These are phyloP conservation scores for Ceyx melanurus DNA, from an alignment of 2,113 vertebrate genomes.

Conservation along the genomic window DNA sequence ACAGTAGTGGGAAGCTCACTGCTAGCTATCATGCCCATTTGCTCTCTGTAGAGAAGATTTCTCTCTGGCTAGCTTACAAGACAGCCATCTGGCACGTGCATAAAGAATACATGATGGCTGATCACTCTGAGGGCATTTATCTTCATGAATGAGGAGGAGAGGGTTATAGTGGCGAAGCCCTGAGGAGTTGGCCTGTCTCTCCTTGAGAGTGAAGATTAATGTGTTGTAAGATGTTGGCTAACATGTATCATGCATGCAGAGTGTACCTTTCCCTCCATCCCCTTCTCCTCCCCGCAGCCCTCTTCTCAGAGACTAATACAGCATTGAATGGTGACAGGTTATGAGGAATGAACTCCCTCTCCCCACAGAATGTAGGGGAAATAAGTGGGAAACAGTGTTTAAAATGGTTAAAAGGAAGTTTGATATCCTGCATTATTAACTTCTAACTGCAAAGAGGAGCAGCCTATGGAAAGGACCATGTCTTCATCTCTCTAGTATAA, in stretches of 20 bases:
- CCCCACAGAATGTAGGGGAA: not conserved
- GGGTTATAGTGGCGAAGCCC: not conserved
- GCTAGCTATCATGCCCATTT: not conserved
- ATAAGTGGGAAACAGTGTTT: not conserved
- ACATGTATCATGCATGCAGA: not conserved
- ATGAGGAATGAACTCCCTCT: not conserved
- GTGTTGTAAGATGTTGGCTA: conserved; percentile 17
- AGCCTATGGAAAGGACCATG: not conserved
- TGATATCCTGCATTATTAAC: not conserved
- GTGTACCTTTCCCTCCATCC: not conserved
- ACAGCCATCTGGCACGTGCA: conserved; percentile 38
- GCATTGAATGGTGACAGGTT: not conserved
- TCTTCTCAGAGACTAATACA: not conserved
- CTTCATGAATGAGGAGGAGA: conserved; percentile 48
- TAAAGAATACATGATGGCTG: conserved; percentile 26
- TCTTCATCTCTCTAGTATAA: not conserved
- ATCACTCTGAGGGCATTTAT: conserved; percentile 46
- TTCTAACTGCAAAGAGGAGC: not conserved
- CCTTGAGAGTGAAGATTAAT: conserved; percentile 38
- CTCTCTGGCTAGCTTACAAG: conserved; percentile 13
- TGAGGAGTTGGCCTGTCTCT: conserved; percentile 35
- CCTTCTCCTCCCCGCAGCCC: not conserved
- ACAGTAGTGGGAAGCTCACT: not conserved
- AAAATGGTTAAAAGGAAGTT: not conserved
- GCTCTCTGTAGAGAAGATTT: not conserved